These are phyloP conservation scores for Physella acuta DNA, from an alignment of 1,140 invertebrate species.

Conservation along the genomic window DNA sequence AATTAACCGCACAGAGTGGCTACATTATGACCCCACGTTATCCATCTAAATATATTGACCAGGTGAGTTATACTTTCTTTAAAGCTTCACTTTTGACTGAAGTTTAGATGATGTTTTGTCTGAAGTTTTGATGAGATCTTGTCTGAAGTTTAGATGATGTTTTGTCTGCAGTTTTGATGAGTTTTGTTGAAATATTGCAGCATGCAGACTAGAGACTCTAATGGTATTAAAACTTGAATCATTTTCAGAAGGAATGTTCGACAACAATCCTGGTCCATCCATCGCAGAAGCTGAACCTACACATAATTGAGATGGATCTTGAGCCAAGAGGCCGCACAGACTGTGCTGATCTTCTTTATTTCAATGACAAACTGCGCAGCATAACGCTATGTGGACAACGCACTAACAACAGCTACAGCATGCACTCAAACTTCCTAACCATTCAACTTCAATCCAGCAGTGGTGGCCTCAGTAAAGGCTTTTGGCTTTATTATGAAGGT, in stretches of 20 bases:
- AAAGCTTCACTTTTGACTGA: too few species aligned
- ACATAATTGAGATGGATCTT: conserved; percentile 52
- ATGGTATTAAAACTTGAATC: too few species aligned
- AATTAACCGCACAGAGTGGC: conserved; percentile 42
- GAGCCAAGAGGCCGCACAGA: conserved; percentile 38
- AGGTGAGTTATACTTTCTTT: conserved; percentile 21
- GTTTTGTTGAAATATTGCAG: too few species aligned
- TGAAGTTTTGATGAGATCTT: background rate
- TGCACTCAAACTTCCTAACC: conserved; percentile 37
- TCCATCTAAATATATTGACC: conserved; percentile 45
- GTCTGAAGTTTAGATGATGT: background rate
- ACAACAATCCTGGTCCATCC: conserved; percentile 40
- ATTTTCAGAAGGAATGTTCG: too few species aligned
- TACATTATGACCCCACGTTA: conserved; percentile 53
- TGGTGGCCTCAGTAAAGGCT: conserved; percentile 43
- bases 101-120: background rate
- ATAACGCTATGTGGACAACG: conserved; percentile 49
- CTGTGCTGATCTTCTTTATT: conserved; percentile 51
- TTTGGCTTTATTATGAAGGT: conserved; percentile 59
- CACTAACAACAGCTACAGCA: conserved; percentile 38
- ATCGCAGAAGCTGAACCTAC: conserved; percentile 43
- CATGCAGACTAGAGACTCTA: too few species aligned
- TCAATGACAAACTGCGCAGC: conserved; percentile 42
- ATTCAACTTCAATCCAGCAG: conserved; percentile 40
- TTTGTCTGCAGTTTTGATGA: too few species aligned